Base-by-base conservation (phyloP, 2,797 vertebrate genomes). In the Borostomias antarcticus region DNA sequence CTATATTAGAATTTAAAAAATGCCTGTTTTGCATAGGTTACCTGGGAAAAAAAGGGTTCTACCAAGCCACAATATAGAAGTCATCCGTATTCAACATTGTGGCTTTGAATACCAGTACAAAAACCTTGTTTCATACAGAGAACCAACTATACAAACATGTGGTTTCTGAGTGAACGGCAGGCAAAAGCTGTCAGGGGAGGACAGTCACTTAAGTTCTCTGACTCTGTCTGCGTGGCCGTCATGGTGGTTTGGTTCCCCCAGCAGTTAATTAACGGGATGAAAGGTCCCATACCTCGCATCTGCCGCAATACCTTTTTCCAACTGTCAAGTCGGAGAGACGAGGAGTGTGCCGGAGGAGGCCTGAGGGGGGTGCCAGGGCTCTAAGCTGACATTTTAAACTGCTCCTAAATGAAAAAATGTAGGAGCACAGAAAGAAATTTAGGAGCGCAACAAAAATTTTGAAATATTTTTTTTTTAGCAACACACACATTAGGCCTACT, bases 301-400 rank as follows among this genome's bases (percentile, higher is more conserved):
- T 54, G 13, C 2, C 0, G 56, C 75, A 74, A 81, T n/a, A n/a
- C n/a, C 85, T 81, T 85, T 81, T 74, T 63, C 65, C 80, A 80
- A 69, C 83, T 83, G 85, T 85, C 82, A 83, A 73, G 80, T 85
- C 72, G 50, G 78, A 78, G 59, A 77, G 79, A 84, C 58, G 30
- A 58, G 51, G 65, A 77, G 76, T 70, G 75, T 35, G 47, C n/a
- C n/a, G 59, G 62, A 72, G 37, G 21, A 57, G 52, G 58, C 78
- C 77, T 0, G 71, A 52, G 78, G 80, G 40, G 40, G 40, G 40
- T 5, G 33, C 5, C n/a, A n/a, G n/a, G n/a, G n/a, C n/a, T n/a
- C n/a, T n/a, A n/a, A n/a, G n/a, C n/a, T n/a, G n/a, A n/a, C n/a
- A n/a, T n/a, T n/a, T n/a, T n/a, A n/a, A n/a, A n/a, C n/a, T n/a